Percentiles rank a stretch among this genome's conserved stretches.
Evolutionary conservation across 2,888 invertebrate species (phyloP).

Genomic region (Sarcophaga rosellei): DNA sequence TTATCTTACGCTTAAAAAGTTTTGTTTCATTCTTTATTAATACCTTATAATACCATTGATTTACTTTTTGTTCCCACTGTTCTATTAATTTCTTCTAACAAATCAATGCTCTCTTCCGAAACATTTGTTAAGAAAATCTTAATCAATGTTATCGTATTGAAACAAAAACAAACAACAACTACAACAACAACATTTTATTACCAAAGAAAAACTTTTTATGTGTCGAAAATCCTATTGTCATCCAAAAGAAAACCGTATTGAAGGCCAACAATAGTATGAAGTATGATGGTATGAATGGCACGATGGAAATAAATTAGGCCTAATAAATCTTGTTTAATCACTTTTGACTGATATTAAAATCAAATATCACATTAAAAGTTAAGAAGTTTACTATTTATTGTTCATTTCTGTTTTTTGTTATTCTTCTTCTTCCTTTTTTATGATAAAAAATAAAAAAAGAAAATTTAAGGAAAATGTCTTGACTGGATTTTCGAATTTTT

Average conservation of each 20-base stretch:
- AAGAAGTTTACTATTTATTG: conserved; percentile 1
- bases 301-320: conserved; percentile 52
- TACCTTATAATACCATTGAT: neutral
- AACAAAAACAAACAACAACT: neutral
- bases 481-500: no score
- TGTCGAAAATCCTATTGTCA: conserved; percentile 1
- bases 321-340: conserved; percentile 59
- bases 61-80: neutral
- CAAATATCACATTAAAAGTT: conserved; percentile 54
- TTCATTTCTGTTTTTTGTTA: neutral
- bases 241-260: conserved; percentile 22
- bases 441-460: no score
- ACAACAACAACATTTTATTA: conserved; percentile 20
- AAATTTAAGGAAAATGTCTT: no score
- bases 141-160: neutral
- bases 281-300: neutral
- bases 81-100: neutral
- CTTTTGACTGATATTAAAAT: conserved; percentile 50
- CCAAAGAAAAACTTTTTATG: neutral
- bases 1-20: no score
- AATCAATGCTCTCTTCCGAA: neutral
- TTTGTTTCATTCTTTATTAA: neutral
- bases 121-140: conserved; percentile 12
- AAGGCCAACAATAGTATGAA: neutral
- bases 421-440: no score